A percentile compares a stretch with the other conserved stretches of the same genome.
Evolutionary conservation across 2,113 vertebrate species (phyloP).

Genomic region (Nesogale talazaci): DNA sequence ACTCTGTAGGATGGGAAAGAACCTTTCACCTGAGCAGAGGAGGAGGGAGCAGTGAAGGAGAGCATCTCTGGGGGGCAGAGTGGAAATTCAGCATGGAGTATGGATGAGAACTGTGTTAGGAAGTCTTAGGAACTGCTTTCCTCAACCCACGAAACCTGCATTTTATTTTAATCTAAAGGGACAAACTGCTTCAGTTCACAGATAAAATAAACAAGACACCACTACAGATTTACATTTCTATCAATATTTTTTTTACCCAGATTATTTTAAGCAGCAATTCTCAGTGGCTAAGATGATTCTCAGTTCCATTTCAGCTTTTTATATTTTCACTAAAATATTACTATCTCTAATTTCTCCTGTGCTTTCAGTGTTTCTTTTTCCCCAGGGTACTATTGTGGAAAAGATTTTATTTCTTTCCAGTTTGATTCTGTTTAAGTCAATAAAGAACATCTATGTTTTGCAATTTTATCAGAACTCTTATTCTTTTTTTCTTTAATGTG

Average conservation of each 20-base stretch:
- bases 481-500: not conserved
- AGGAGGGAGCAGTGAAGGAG: not conserved
- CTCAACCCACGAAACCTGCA: not conserved
- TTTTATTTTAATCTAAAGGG: not conserved
- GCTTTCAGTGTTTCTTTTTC: slow-evolving; percentile 40
- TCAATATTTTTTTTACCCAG: slow-evolving; percentile 38
- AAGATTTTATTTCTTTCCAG: slow-evolving; percentile 32
- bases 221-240: slow-evolving; percentile 46
- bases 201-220: not conserved
- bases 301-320: slow-evolving; percentile 37
- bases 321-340: slow-evolving; percentile 51
- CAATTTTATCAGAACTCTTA: slow-evolving; percentile 41
- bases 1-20: not conserved
- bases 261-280: slow-evolving; percentile 39
- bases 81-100: not conserved
- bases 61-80: not conserved
- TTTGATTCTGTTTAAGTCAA: slow-evolving; percentile 44
- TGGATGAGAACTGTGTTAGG: not conserved
- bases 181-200: slow-evolving; percentile 11
- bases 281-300: not conserved
- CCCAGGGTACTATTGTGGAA: not conserved
- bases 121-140: not conserved
- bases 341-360: slow-evolving; percentile 29
- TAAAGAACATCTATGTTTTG: slow-evolving; percentile 36
- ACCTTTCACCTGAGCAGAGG: not conserved